A percentile compares a stretch with the other conserved stretches of the same genome.
phyloP scores from a whole-genome alignment of 2,888 invertebrate genomes.

The Monoplex corrugatus region DNA sequence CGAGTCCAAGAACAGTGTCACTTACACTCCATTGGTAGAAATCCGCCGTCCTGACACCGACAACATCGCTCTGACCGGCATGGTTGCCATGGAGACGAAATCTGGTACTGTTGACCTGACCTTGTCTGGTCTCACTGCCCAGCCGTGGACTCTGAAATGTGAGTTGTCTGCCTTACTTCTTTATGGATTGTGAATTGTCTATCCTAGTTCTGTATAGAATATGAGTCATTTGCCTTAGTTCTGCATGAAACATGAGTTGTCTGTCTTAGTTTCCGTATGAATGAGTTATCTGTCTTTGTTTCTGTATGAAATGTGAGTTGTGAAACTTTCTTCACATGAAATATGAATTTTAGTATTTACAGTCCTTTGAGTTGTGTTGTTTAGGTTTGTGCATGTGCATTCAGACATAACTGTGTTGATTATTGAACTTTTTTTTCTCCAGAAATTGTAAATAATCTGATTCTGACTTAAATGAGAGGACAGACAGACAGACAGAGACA shows the following conservation, averaged over 20 bases:
- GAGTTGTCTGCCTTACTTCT: not conserved
- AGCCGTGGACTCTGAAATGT: not conserved
- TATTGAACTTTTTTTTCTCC: no score
- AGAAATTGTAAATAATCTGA: no score
- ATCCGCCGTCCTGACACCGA: conserved; percentile 65
- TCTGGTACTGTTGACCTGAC: not conserved
- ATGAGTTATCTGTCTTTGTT: not conserved
- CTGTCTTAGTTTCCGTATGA: not conserved
- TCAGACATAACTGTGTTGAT: no score
- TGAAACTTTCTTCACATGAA: no score
- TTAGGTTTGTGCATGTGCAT: no score
- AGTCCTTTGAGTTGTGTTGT: no score
- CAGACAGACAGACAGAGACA: no score
- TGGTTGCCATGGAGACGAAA: conserved; percentile 12
- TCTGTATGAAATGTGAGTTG: not conserved
- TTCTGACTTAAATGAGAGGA: no score
- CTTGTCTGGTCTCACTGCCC: conserved; percentile 18
- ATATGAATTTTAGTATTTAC: not conserved
- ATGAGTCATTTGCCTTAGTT: not conserved
- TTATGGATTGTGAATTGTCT: not conserved
- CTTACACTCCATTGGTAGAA: conserved; percentile 67
- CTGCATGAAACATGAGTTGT: no score
- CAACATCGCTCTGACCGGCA: conserved; percentile 65
- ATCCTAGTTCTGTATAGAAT: no score
- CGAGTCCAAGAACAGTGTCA: conserved; percentile 58